phyloP scores from a whole-genome alignment of 64 coral and sea anemone species.

The Dendronephthya gigantea region DNA sequence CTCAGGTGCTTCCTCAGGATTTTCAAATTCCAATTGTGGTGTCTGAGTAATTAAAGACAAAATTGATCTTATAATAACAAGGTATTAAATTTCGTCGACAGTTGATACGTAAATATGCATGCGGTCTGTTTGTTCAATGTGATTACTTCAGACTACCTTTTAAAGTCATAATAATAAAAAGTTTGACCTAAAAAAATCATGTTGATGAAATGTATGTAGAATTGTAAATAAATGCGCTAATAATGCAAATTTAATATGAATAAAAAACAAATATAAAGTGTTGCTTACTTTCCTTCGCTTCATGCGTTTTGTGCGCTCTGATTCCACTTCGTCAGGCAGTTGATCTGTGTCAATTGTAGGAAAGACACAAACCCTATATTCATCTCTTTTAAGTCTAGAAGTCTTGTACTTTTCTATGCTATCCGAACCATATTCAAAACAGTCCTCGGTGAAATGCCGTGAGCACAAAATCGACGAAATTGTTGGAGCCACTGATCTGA shows the following conservation, averaged over 20 bases:
- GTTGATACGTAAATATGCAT: no score
- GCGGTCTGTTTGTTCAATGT: no score
- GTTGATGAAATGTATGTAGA: no score
- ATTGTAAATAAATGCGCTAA: no score
- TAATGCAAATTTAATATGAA: neutral
- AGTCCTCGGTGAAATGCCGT: no score
- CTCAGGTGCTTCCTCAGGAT: neutral
- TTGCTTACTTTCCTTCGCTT: neutral
- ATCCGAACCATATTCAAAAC: no score
- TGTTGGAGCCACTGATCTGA: no score
- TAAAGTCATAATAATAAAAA: no score
- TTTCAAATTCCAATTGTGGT: neutral
- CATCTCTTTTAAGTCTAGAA: conserved; percentile 15
- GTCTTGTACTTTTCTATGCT: no score
- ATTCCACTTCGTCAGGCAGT: neutral
- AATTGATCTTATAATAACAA: neutral
- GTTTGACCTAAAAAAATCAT: no score
- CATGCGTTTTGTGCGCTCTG: neutral
- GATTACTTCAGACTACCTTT: no score
- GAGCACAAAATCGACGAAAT: no score
- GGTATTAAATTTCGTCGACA: neutral
- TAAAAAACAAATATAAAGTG: neutral
- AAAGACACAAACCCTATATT: conserved; percentile 20
- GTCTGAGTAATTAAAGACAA: neutral
- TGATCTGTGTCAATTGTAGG: neutral